Base-by-base conservation (phyloP, 2,888 invertebrate genomes). In the Beris chalybata region DNA sequence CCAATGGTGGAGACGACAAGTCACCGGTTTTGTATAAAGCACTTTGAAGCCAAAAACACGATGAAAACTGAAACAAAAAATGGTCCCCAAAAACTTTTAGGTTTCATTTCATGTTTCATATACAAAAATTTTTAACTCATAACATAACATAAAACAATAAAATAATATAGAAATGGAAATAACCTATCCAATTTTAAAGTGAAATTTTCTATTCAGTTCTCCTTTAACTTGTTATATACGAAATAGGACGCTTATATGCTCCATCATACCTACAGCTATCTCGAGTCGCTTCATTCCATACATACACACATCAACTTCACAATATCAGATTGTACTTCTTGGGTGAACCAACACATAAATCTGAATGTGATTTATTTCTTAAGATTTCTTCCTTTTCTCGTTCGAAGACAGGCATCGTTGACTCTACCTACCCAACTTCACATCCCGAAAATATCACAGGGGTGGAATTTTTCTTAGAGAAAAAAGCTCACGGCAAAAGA, bases 321-420 rank as follows among this genome's bases (percentile, higher is more conserved):
- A 9, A 11, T 59, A 59, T 59, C 59, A 29, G 59, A 59, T 59
- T 48, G 50, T 50, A 52, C 38, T 52, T 52, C 52, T 43, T 9
- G 50, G 61, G 50, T 61, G 61, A 71, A 69, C 70, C 71, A 70
- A 65, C 68, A 71, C 71, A 71, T 71, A 71, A 71, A 71, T 71
- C 71, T 71, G 69, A 67, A 68, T 71, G 69, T 71, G 71, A 71
- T 71, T 71, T 70, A 71, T 71, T 67, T 71, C 59, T 69, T 67
- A 69, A 69, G 67, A 68, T 30, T 61, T 30, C 61, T 61, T 52
- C 43, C 22, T 50, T 12, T 44, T 61, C 50, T 43, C 11, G 22
- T 59, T 48, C 61, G 61, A 31, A 47, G 59, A 59, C 48, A 48
- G 15, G 15, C 13, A 38, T 45, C 52, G 5, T 30, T 15, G 13